A percentile compares a stretch with the other conserved stretches of the same genome.
Evolutionary conservation across 2,888 invertebrate genomes (phyloP).

Genomic region (Azorinus chamasolen): DNA sequence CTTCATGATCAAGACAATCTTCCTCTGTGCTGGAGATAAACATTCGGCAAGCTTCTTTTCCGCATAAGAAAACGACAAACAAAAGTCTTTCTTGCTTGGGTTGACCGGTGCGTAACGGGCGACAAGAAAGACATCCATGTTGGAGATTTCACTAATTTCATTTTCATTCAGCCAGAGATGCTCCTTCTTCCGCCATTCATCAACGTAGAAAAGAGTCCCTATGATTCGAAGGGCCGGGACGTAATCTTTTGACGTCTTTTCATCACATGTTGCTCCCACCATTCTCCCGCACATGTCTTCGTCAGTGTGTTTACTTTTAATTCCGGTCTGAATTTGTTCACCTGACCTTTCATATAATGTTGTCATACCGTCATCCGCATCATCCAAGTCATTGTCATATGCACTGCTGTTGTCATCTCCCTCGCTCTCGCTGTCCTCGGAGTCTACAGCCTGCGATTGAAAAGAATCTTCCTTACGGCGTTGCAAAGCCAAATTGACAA

Average conservation of each 20-base stretch:
- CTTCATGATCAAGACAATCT: conserved; percentile 55
- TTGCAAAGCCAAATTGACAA: conserved; percentile 13
- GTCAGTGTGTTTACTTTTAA: too few species aligned
- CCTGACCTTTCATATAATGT: not conserved
- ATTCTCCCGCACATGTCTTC: not conserved
- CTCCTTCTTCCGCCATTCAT: conserved; percentile 41
- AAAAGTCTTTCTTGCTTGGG: conserved; percentile 56
- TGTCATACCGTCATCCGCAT: too few species aligned
- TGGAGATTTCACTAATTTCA: conserved; percentile 48
- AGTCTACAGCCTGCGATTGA: too few species aligned
- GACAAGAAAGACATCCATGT: conserved; percentile 58
- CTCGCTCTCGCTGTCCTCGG: too few species aligned
- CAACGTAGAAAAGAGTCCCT: conserved; percentile 46
- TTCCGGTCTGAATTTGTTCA: too few species aligned
- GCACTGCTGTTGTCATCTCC: too few species aligned
- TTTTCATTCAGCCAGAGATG: conserved; percentile 46
- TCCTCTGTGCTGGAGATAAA: conserved; percentile 44
- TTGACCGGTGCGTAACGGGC: conserved; percentile 58
- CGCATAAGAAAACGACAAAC: conserved; percentile 62
- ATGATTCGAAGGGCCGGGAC: conserved; percentile 58
- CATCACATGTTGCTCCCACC: conserved; percentile 31
- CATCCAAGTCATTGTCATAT: not conserved
- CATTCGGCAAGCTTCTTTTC: conserved; percentile 55
- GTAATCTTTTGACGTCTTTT: conserved; percentile 62
- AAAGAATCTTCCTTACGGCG: too few species aligned